Evolutionary conservation across 1,140 invertebrate genomes (phyloP).

Genomic region (Maconellicoccus hirsutus): DNA sequence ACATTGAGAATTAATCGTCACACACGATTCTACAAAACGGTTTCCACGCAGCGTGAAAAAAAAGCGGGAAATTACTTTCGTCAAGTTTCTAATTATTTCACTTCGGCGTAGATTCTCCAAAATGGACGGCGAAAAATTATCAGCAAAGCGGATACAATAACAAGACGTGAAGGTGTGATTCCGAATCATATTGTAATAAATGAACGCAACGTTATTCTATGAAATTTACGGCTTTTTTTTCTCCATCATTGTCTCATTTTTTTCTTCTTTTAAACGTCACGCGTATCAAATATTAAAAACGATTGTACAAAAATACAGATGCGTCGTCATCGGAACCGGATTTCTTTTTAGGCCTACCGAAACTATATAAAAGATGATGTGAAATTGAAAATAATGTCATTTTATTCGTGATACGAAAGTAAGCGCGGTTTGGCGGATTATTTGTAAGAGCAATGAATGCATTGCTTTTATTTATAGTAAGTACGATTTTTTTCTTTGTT

Average conservation of each 20-base stretch:
- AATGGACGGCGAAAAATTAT: too few relatives aligned
- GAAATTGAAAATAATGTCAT: not conserved
- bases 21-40: too few relatives aligned
- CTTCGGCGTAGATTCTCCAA: too few relatives aligned
- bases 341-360: not conserved
- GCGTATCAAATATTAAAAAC: not conserved
- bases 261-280: not conserved
- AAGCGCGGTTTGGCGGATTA: not conserved
- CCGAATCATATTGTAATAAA: not conserved
- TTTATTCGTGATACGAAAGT: not conserved
- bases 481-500: not conserved
- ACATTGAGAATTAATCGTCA: too few relatives aligned
- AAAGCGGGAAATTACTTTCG: too few relatives aligned
- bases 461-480: constrained; percentile 10
- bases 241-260: not conserved
- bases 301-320: not conserved
- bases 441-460: not conserved
- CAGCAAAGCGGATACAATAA: too few relatives aligned
- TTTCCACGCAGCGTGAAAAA: too few relatives aligned
- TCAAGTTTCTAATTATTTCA: too few relatives aligned
- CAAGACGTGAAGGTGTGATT: not conserved
- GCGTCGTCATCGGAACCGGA: not conserved
- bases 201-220: not conserved
- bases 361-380: not conserved
- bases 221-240: not conserved